Conservation (phyloP, 2,113 vertebrate species). For the Seriola rivoliana region DNA sequence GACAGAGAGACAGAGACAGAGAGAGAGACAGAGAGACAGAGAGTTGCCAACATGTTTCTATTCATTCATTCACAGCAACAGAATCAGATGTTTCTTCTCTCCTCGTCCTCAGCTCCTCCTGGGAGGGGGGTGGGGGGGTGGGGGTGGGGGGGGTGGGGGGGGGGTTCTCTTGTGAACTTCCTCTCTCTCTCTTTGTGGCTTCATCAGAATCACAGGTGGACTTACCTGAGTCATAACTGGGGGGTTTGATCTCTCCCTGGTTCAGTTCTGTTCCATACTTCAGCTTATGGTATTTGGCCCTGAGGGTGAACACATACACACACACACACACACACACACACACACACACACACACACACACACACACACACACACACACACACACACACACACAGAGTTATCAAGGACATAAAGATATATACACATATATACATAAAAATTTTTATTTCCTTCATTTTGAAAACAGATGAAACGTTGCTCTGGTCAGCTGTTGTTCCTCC, state of each 20-base stretch:
- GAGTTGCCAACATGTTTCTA: not conserved
- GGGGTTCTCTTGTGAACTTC: too few species aligned
- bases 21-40: slow-evolving; percentile 8
- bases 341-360: too few species aligned
- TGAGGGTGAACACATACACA: slow-evolving; percentile 37
- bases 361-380: too few species aligned
- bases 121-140: not conserved
- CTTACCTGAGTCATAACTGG: slow-evolving; percentile 76
- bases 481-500: not conserved
- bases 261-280: slow-evolving; percentile 74
- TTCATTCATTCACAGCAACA: not conserved
- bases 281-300: slow-evolving; percentile 74
- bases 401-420: not conserved
- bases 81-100: not conserved
- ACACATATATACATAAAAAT: not conserved
- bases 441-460: not conserved
- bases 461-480: not conserved
- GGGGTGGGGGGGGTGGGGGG: too few species aligned
- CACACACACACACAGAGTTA: too few species aligned
- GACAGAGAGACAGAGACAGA: too few species aligned
- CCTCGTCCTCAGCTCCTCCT: not conserved
- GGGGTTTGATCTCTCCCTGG: slow-evolving; percentile 72
- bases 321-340: not conserved
- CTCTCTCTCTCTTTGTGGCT: too few species aligned
- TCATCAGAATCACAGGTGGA: not conserved